Base-by-base conservation (phyloP, 35 echinoderm and acorn worm species). In the Diadema setosum region DNA sequence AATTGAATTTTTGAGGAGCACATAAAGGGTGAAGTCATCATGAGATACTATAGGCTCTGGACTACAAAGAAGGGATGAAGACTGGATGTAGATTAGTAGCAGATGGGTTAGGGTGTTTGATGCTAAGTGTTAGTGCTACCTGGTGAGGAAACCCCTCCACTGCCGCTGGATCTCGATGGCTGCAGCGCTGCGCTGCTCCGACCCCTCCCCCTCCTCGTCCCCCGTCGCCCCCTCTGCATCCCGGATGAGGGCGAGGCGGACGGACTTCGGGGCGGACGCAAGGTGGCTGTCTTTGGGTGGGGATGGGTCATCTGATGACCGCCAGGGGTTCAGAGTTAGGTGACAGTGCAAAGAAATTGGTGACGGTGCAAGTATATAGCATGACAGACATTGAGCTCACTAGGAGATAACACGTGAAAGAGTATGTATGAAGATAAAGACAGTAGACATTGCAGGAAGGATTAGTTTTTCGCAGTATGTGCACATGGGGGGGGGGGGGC, bases 131-230 rank as follows among this genome's bases (percentile, higher is more conserved):
- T 8, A 31, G 63, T 67, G 63, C 37, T 88, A 97, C 95, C 95
- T 93, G 36, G 74, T 82, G 33, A 58, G 81, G 70, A 81, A 91
- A 5, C 95, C 95, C 46, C 91, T 94, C 95, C 95, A 97, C 16
- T 88, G 40, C 82, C 95, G 70, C 75, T 97, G 95, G 7, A 97
- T 35, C 65, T 97, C 95, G 45, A 97, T 89, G 23, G 88, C 88
- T 56, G 95, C 95, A 41, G 95, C 91, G 17, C 61, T 46, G 20
- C 32, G 82, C 59, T 60, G 81, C 36, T 97, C 95, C 18, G 67
- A 57, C 33, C 41, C 65, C 7, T 31, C 9, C 44, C 83, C 87
- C 35, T 83, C 61, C 18, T 93, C 65, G 30, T 26, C 63, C 11
- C 1, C 95, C 18, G 67, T 61, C 33, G 52, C 65, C 9, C 23